phyloP scores from a whole-genome alignment of 2,797 vertebrate genomes.

The Dromococcyx pavoninus region DNA sequence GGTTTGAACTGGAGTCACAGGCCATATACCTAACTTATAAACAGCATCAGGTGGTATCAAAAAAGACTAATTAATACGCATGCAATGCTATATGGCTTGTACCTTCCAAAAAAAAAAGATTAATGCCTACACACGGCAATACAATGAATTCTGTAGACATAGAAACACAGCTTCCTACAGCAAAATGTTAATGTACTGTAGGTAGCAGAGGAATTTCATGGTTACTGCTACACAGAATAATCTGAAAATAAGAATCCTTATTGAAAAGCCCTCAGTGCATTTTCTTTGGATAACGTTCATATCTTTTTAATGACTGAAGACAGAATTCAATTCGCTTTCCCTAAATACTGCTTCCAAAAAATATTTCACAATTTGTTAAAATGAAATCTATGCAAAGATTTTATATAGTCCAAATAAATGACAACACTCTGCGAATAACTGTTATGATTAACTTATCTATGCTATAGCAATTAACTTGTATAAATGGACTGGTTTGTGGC shows the following conservation, averaged over 20 bases:
- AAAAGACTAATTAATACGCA: neutral
- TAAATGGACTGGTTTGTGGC: neutral
- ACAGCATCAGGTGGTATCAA: neutral
- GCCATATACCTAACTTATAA: accelerated
- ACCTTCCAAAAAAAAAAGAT: neutral
- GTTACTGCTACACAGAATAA: neutral
- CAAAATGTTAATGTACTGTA: neutral
- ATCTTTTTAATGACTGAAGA: neutral
- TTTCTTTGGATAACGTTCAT: neutral
- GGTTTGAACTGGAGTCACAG: neutral
- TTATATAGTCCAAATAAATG: neutral
- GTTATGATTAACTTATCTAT: neutral
- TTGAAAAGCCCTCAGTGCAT: neutral
- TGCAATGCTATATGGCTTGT: neutral
- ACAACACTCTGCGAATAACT: neutral
- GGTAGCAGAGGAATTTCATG: neutral
- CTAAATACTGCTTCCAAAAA: neutral
- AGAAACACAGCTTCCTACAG: neutral
- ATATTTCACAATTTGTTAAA: neutral
- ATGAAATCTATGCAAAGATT: neutral
- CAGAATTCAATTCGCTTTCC: neutral
- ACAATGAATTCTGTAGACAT: neutral
- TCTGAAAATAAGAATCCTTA: neutral
- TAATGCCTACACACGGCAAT: neutral
- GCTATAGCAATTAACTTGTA: neutral